These are phyloP conservation scores for Sinopyrophorus schimmeli DNA, from an alignment of 2,888 invertebrate species.

Conservation along the genomic window DNA sequence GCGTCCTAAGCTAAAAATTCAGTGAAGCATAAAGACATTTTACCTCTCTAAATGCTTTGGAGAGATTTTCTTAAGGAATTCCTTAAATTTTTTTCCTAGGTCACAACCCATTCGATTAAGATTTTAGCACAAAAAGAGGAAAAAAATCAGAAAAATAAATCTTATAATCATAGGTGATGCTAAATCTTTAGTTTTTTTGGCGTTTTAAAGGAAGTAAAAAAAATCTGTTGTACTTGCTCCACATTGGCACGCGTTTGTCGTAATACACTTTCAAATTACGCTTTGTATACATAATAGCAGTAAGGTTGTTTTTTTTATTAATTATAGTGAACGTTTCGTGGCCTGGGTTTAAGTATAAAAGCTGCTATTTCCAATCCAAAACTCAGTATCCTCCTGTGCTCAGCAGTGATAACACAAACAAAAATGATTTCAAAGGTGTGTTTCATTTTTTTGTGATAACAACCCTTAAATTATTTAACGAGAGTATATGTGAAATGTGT, in stretches of 20 bases:
- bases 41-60: conserved; percentile 14
- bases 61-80: too few species aligned
- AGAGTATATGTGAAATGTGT: conserved; percentile 1
- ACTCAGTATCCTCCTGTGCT: conserved; percentile 39
- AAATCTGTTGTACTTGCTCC: conserved; percentile 38
- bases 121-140: too few species aligned
- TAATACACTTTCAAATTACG: conserved; percentile 45
- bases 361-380: conserved; percentile 34
- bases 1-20: conserved; percentile 11
- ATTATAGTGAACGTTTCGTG: conserved; percentile 46
- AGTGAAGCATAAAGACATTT: conserved; percentile 12
- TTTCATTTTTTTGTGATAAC: conserved; percentile 12
- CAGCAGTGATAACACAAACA: conserved; percentile 38
- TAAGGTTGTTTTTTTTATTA: conserved; percentile 41
- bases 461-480: background rate
- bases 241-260: conserved; percentile 44
- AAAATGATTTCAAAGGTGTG: conserved; percentile 46
- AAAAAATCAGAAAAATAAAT: too few species aligned
- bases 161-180: too few species aligned
- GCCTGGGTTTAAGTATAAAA: conserved; percentile 44
- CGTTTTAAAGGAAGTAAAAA: conserved; percentile 34
- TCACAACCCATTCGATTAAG: too few species aligned
- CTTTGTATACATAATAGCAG: conserved; percentile 44
- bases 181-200: too few species aligned
- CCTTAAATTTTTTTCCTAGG: too few species aligned